Evolutionary conservation across 2,113 vertebrate genomes (phyloP).

Genomic region (Indicator maculatus): DNA sequence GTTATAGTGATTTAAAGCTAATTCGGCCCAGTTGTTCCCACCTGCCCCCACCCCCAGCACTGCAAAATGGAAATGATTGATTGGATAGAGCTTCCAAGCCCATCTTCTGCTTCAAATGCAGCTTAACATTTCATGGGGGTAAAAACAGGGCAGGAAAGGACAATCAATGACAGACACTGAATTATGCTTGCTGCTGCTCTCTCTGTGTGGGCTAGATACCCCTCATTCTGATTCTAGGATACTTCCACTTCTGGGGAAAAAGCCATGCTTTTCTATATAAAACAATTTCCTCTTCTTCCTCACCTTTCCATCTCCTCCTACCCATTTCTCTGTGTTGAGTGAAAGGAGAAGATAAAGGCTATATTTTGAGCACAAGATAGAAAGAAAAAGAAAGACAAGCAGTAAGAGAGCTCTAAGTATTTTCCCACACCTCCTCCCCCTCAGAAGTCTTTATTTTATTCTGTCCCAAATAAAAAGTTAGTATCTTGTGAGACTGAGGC

Average conservation of each 20-base stretch:
- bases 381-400: background rate
- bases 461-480: background rate
- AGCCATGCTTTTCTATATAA: background rate
- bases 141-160: background rate
- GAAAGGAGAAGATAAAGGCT: slow-evolving; percentile 42
- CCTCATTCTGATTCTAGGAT: background rate
- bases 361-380: slow-evolving; percentile 19
- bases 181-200: background rate
- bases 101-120: background rate
- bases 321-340: slow-evolving; percentile 27
- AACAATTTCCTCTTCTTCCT: background rate
- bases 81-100: background rate
- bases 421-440: background rate
- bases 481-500: background rate
- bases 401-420: background rate
- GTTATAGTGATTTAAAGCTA: background rate
- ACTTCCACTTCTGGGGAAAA: background rate
- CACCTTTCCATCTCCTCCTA: background rate
- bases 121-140: background rate
- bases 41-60: background rate
- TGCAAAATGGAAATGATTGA: background rate
- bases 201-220: background rate
- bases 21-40: background rate
- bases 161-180: background rate
- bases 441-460: slow-evolving; percentile 18